Conservation (phyloP, 2,797 vertebrate genomes). For the Gobio occitaniae region DNA sequence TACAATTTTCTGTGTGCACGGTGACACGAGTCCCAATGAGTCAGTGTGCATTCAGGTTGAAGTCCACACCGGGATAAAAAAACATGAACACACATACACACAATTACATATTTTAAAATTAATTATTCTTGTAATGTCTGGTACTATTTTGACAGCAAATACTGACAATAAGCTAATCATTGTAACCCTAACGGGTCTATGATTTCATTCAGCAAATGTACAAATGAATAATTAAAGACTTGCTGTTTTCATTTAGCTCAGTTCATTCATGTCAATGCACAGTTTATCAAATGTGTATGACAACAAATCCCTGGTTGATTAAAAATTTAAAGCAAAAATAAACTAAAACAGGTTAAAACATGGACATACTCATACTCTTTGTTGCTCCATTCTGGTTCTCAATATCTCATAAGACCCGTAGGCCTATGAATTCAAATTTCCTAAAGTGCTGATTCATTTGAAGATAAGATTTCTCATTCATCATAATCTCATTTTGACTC, state of each 20-base stretch:
- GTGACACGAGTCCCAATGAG: too few species aligned
- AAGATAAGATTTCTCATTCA: conserved; percentile 21
- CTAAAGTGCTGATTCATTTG: background rate
- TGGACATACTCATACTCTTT: background rate
- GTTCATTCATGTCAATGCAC: conserved; percentile 16
- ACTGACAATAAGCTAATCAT: background rate
- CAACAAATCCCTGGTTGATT: background rate
- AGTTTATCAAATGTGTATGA: conserved; percentile 10
- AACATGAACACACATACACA: too few species aligned
- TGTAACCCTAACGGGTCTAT: background rate
- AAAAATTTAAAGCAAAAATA: background rate
- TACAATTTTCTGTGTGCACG: too few species aligned
- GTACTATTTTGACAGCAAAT: background rate
- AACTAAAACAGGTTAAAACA: background rate
- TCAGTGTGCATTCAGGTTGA: too few species aligned
- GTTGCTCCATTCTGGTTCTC: background rate
- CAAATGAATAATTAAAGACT: conserved; percentile 21
- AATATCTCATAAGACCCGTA: background rate
- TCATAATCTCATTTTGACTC: too few species aligned
- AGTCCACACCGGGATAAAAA: too few species aligned
- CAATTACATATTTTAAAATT: background rate
- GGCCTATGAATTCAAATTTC: background rate
- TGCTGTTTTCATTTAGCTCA: conserved; percentile 26
- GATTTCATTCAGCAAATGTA: conserved; percentile 25
- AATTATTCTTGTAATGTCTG: background rate